Evolutionary conservation across 2,797 vertebrate species (phyloP), one percentile per base, ranked within the genome.

Genomic region (Esox masquinongy): DNA sequence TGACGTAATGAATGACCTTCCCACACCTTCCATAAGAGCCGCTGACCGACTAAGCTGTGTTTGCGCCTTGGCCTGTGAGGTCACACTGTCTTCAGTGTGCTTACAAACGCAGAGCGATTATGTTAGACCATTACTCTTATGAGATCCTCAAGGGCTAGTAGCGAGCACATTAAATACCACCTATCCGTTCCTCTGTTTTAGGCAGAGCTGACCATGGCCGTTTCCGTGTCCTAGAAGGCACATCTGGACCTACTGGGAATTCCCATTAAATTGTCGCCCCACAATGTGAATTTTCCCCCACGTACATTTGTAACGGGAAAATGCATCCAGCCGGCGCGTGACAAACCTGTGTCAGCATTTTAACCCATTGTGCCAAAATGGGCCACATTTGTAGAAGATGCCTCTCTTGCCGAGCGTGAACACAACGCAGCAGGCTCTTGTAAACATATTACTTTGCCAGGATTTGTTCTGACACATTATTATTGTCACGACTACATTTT

Each of bases 391-490:
- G 47, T 68, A 26, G 34, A 39, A 47, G 2, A 9, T 2, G 5
- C 12, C 29, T 56, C 64, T 34, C 63, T 59, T 61, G 63, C 36
- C 43, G 50, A n/a, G 6, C n/a, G 39, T 49, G 73, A 39, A 73
- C 74, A 68, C 64, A 51, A 59, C 5, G 36, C 26, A 39, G 17
- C 31, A 34, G 4, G 7, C 43, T 51, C 36, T 36, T 70, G 26
- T 36, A 9, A 53, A 53, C 56, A 59, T 59, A 24, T 47, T 61
- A 22, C 39, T 14, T 14, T 12, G 39, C n/a, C 29, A 31, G 61
- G 69, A 61, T 59, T 72, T 68, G 26, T 19, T 49, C 31, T 67
- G 74, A 81, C 17, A 74, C 19, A 24, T 70, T 68, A 29, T 70
- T 78, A 70, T 76, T 34, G 24, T 69, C 69, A 76, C 61, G 6